Evolutionary conservation across 2,113 vertebrate species (phyloP), one percentile per base, ranked within the genome.

Genomic region (Microcebus ravelobensis): DNA sequence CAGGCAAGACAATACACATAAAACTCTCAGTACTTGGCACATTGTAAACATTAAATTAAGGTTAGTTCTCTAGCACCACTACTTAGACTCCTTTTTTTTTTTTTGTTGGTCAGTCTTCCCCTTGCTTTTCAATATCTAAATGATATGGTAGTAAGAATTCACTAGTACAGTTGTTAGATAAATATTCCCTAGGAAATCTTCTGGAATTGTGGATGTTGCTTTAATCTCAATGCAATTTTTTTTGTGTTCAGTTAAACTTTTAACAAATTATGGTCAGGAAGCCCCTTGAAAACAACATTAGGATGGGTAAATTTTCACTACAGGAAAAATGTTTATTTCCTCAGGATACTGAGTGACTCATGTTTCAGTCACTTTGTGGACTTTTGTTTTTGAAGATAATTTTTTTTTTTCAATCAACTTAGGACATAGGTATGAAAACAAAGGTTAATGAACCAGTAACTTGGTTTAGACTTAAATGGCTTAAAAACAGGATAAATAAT

Each of bases 291-390:
- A 94, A 81, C 18, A 61, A 96, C 94, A 97, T 97, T 87, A 98
- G 96, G 97, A 96, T 52, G 80, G 90, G 21, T 97, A 95, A 92
- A 83, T 97, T 98, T 97, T 98, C 88, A 96, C 97, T 92, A 88
- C 96, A 98, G 96, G 97, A 98, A 98, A 98, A 98, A 97, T 97
- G 89, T 98, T 98, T 95, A 97, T 98, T 98, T 98, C 97, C 96
- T 98, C 92, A 97, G 97, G 97, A 98, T 97, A 98, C 36, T 95
- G 98, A 98, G 74, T 98, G 97, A 98, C 52, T 97, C 97, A 98
- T 96, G 97, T 80, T 96, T 97, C 68, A 95, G 3, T 96, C 29
- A 94, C 76, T 97, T 97, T 97, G 94, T 96, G 96, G 97, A 98
- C 77, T 98, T 96, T 82, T 97, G 95, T 90, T 97, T 97, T 92